Percentiles rank a stretch among this genome's conserved stretches.
phyloP scores from a whole-genome alignment of 1,140 invertebrate species.

The Euwallacea similis region DNA sequence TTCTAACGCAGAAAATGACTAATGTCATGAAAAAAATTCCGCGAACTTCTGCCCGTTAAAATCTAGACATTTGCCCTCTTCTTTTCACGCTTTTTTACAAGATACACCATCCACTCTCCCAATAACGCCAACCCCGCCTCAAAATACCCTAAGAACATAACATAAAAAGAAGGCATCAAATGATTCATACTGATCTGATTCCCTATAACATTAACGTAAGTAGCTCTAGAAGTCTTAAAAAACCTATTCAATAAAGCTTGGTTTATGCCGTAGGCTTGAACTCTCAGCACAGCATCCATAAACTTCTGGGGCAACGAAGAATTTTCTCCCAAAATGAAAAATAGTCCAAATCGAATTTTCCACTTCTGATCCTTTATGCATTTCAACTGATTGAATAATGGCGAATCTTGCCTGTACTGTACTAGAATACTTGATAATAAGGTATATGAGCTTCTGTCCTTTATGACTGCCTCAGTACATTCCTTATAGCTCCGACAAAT shows the following conservation, averaged over 20 bases:
- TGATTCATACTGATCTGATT: not conserved
- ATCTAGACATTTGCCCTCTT: too few relatives aligned
- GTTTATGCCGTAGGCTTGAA: too few relatives aligned
- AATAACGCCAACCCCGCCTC: not conserved
- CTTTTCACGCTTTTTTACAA: not conserved
- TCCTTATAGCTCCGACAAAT: not conserved
- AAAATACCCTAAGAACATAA: not conserved
- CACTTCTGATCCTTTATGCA: not conserved
- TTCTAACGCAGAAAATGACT: too few relatives aligned
- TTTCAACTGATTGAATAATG: too few relatives aligned
- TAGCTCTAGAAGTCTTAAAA: too few relatives aligned
- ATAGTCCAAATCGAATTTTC: not conserved
- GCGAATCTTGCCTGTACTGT: not conserved
- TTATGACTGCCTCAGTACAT: slow-evolving; percentile 1
- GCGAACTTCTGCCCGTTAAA: too few relatives aligned
- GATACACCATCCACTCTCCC: not conserved
- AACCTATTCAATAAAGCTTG: too few relatives aligned
- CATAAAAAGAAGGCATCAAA: slow-evolving; percentile 6
- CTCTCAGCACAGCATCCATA: not conserved
- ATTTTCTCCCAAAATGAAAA: not conserved
- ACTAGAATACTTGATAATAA: not conserved
- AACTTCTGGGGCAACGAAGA: not conserved
- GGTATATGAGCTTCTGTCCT: not conserved
- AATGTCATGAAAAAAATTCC: too few relatives aligned
- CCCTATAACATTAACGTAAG: not conserved